Percentiles rank a stretch among this genome's conserved stretches.
These are phyloP conservation scores for Nyleta sp. DNA, from an alignment of 2,888 invertebrate genomes.

Conservation along the genomic window DNA sequence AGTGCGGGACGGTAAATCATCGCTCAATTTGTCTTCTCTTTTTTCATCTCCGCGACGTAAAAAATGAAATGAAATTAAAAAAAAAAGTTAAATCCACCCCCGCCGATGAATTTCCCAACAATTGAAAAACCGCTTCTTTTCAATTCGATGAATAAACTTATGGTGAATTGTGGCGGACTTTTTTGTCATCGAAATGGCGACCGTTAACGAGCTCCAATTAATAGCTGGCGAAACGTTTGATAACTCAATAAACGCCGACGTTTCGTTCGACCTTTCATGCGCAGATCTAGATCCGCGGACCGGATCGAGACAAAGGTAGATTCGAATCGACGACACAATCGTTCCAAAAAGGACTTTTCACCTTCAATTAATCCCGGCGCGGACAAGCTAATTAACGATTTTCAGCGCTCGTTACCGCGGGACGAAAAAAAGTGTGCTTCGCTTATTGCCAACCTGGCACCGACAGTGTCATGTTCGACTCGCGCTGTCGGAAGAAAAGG, in stretches of 20 bases:
- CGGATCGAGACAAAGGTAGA: conserved; percentile 39
- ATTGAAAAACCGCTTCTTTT: conserved; percentile 4
- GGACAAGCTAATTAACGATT: conserved; percentile 50
- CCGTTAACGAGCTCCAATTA: conserved; percentile 58
- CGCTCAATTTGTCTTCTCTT: conserved; percentile 14
- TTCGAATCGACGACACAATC: conserved; percentile 29
- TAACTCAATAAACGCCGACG: conserved; percentile 59
- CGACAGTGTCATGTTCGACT: conserved; percentile 45
- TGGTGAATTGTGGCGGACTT: conserved; percentile 9
- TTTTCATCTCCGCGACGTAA: too few species aligned
- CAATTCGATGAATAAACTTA: neutral
- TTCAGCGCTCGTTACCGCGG: conserved; percentile 26
- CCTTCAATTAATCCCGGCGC: conserved; percentile 35
- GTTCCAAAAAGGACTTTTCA: conserved; percentile 45
- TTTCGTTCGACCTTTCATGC: conserved; percentile 1
- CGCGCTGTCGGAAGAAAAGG: conserved; percentile 34
- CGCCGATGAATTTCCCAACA: neutral
- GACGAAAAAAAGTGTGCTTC: conserved; percentile 16
- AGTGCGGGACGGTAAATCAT: conserved; percentile 19
- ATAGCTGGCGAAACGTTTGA: conserved; percentile 56
- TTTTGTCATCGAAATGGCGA: conserved; percentile 11
- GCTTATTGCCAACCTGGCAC: conserved; percentile 44
- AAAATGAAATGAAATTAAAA: neutral
- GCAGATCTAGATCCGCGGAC: conserved; percentile 19
- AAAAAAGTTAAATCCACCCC: neutral